These are phyloP conservation scores for Xenopus laevis DNA, from an alignment of 2,113 vertebrate species.

Conservation along the genomic window DNA sequence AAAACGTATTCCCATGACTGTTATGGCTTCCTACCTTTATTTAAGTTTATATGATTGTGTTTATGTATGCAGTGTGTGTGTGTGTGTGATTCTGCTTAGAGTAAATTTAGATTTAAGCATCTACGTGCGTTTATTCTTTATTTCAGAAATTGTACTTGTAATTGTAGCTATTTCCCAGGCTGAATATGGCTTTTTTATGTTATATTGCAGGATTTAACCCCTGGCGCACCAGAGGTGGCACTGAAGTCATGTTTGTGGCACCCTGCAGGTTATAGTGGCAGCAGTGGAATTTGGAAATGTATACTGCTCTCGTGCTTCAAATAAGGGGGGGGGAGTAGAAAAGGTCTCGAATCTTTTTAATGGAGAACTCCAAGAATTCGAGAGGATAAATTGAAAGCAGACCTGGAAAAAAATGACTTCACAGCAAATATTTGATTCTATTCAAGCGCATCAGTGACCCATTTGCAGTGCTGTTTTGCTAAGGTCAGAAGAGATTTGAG, in stretches of 20 bases:
- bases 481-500: conserved; percentile 91
- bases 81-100: too few relatives aligned
- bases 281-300: neutral
- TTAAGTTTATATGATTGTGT: too few relatives aligned
- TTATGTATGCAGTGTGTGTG: too few relatives aligned
- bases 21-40: too few relatives aligned
- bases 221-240: too few relatives aligned
- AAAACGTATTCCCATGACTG: too few relatives aligned
- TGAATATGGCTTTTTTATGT: too few relatives aligned
- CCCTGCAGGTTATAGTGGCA: neutral
- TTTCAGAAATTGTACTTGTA: too few relatives aligned
- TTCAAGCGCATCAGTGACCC: conserved; percentile 86
- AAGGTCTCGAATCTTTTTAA: conserved; percentile 66
- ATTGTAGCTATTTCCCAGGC: too few relatives aligned
- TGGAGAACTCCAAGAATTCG: conserved; percentile 56
- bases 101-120: too few relatives aligned
- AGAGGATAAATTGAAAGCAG: conserved; percentile 85
- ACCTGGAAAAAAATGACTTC: conserved; percentile 67
- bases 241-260: neutral
- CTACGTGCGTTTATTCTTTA: too few relatives aligned
- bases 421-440: conserved; percentile 79
- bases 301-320: conserved; percentile 7
- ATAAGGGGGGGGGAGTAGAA: conserved; percentile 46
- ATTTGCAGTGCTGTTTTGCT: conserved; percentile 93
- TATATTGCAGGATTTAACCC: too few relatives aligned